phyloP scores from a whole-genome alignment of 2,797 vertebrate species.

The Sylvilagus floridanus region DNA sequence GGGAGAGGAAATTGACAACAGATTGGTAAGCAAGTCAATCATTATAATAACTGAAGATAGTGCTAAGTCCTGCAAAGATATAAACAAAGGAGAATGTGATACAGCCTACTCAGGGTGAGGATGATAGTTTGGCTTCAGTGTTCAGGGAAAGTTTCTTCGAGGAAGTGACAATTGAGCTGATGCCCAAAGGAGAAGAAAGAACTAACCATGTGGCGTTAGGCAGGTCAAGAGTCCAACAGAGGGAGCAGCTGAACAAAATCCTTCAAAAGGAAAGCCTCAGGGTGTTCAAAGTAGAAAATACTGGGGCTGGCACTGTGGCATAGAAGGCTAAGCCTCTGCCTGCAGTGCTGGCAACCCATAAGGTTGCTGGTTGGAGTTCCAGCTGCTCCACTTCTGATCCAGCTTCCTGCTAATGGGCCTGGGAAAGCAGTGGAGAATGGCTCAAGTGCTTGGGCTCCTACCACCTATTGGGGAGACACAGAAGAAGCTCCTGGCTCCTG shows the following conservation, averaged over 20 bases:
- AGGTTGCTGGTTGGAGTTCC: too few species aligned
- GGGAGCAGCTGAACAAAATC: background rate
- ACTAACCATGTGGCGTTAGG: background rate
- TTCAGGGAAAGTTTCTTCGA: background rate
- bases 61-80: background rate
- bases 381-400: too few species aligned
- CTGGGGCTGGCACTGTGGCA: too few species aligned
- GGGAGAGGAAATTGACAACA: conserved; percentile 4
- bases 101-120: background rate
- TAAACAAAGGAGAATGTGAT: background rate
- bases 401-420: too few species aligned
- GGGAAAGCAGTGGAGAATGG: too few species aligned
- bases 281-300: background rate
- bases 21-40: conserved; percentile 44
- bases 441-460: too few species aligned
- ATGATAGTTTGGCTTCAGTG: background rate
- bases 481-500: too few species aligned
- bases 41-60: background rate
- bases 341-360: too few species aligned
- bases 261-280: background rate
- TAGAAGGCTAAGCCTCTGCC: too few species aligned
- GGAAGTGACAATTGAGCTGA: background rate
- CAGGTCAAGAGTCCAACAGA: background rate
- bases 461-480: too few species aligned
- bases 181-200: background rate